Conservation (phyloP, 2,113 vertebrate genomes). For the Lontra canadensis region DNA sequence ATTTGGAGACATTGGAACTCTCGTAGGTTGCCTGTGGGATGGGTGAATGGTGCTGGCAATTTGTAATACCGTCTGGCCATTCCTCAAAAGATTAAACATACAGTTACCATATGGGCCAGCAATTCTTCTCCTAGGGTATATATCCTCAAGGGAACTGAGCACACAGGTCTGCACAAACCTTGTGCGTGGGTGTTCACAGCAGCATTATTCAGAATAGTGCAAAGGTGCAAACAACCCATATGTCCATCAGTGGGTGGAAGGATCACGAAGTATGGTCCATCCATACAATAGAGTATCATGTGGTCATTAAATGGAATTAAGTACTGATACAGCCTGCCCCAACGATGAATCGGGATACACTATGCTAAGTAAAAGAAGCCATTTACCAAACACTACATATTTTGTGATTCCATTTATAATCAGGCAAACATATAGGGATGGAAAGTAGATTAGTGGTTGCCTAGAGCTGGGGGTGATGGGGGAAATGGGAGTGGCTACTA, state of each 20-base stretch:
- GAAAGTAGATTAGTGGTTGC: neutral
- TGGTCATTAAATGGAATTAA: neutral
- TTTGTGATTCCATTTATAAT: conserved; percentile 18
- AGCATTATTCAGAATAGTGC: neutral
- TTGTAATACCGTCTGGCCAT: neutral
- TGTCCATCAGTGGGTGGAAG: neutral
- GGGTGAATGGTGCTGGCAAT: neutral
- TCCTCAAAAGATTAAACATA: conserved; percentile 8
- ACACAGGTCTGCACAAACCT: neutral
- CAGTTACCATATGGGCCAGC: neutral
- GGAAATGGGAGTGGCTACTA: neutral
- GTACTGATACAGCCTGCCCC: neutral
- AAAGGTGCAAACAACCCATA: neutral
- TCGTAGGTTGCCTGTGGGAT: neutral
- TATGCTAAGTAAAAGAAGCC: neutral
- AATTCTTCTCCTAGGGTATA: neutral
- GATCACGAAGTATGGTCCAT: neutral
- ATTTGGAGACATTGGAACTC: neutral
- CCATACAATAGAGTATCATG: neutral
- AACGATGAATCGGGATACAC: neutral
- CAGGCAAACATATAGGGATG: neutral
- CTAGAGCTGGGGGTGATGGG: neutral
- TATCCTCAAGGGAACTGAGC: neutral
- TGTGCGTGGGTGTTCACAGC: neutral
- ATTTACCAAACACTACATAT: neutral